phyloP scores from a whole-genome alignment of 2,888 invertebrate genomes.

The Drepana falcataria region DNA sequence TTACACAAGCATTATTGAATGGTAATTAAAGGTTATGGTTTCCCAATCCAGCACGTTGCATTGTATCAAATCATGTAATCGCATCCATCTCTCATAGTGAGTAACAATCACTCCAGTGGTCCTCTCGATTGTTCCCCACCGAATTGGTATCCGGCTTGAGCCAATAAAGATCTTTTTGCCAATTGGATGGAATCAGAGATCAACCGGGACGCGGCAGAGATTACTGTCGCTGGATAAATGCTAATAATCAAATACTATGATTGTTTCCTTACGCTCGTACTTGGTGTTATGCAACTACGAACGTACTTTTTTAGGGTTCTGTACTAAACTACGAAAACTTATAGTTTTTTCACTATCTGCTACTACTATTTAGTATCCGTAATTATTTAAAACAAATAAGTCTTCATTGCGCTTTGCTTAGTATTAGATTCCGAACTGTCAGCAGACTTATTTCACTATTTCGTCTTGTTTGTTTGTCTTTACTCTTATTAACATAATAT shows the following conservation, averaged over 20 bases:
- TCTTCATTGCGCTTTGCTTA: no score
- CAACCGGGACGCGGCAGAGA: slow-evolving; percentile 40
- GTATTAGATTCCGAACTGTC: no score
- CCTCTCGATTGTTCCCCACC: slow-evolving; percentile 50
- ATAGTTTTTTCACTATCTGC: no score
- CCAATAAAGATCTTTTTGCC: slow-evolving; percentile 66
- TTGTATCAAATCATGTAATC: slow-evolving; percentile 32
- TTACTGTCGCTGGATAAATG: slow-evolving; percentile 39
- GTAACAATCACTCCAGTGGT: slow-evolving; percentile 51
- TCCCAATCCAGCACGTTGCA: slow-evolving; percentile 4
- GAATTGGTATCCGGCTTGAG: slow-evolving; percentile 53
- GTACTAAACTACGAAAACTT: no score
- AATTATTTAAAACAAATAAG: no score
- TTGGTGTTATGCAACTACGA: not conserved
- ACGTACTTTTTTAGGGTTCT: no score
- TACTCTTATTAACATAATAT: no score
- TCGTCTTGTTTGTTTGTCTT: no score
- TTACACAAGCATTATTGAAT: no score
- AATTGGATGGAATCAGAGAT: slow-evolving; percentile 53
- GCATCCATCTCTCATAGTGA: slow-evolving; percentile 28
- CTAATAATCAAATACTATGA: slow-evolving; percentile 13
- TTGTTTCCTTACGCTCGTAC: not conserved
- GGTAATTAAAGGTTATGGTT: no score
- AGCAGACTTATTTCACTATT: no score
- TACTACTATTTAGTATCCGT: no score